These are phyloP conservation scores for Macrophya annulata DNA, from an alignment of 2,888 invertebrate species.

Conservation along the genomic window DNA sequence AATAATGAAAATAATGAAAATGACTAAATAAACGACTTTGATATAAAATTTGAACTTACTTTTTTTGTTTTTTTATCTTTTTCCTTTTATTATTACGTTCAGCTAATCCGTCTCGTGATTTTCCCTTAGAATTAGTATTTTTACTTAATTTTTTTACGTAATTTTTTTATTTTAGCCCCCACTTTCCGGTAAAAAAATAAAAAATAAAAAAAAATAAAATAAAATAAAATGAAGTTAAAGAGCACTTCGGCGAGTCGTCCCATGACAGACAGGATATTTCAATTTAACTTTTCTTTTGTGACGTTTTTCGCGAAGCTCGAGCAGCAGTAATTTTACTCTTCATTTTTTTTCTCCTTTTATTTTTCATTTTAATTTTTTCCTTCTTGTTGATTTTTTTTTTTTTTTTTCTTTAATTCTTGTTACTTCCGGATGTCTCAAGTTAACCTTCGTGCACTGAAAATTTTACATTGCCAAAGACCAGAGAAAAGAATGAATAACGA, in stretches of 20 bases:
- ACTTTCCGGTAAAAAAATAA: neutral
- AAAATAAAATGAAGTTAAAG: neutral
- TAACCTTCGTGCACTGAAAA: neutral
- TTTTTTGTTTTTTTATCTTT: no score
- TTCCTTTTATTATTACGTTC: neutral
- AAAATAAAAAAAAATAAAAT: neutral
- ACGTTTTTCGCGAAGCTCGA: constrained; percentile 13
- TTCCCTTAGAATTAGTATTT: neutral
- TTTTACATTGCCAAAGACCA: neutral
- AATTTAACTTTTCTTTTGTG: constrained; percentile 48
- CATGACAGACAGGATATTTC: constrained; percentile 41
- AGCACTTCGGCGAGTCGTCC: constrained; percentile 15
- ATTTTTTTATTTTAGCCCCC: neutral
- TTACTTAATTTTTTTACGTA: neutral
- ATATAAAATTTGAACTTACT: neutral
- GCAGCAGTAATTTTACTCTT: constrained; percentile 36
- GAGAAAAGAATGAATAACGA: neutral
- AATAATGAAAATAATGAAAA: no score
- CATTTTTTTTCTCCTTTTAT: neutral
- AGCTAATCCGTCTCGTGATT: neutral
- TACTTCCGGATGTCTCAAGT: constrained; percentile 6
- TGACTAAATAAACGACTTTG: neutral
- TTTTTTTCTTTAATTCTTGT: neutral
- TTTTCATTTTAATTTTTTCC: neutral
- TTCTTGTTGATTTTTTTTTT: neutral